Percentiles rank a stretch among this genome's conserved stretches.
Conservation (phyloP, 2,797 vertebrate species). For the Sebastes aleutianus region DNA sequence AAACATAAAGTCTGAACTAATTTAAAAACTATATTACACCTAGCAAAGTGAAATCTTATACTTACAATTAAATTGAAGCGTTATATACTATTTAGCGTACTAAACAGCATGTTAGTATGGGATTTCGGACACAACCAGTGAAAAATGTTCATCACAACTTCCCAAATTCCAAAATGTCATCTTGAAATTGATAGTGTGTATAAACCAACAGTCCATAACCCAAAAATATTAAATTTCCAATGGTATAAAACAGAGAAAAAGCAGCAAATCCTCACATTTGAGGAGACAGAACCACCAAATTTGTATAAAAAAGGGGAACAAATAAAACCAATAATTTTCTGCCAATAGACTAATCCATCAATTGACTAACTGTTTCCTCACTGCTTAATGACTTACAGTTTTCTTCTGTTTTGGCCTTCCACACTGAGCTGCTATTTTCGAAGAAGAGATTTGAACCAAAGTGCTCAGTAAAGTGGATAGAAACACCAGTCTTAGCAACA, state of each 20-base stretch:
- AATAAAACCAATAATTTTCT: not conserved
- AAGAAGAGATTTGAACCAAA: not conserved
- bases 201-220: not conserved
- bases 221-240: not conserved
- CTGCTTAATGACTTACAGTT: not conserved
- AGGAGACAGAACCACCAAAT: not conserved
- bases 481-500: not conserved
- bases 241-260: not conserved
- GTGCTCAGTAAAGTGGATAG: not conserved
- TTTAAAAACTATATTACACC: no score
- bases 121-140: not conserved
- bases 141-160: not conserved
- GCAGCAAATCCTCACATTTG: not conserved
- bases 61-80: accelerated
- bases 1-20: no score
- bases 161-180: not conserved
- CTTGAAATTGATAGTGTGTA: not conserved
- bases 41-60: no score
- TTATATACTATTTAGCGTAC: no score
- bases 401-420: not conserved
- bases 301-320: not conserved
- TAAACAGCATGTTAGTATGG: no score
- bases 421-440: not conserved
- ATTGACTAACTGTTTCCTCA: slow-evolving; percentile 2
- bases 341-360: slow-evolving; percentile 4